phyloP scores from a whole-genome alignment of 1,140 invertebrate genomes.

The Hyposmocoma kahamanoa region DNA sequence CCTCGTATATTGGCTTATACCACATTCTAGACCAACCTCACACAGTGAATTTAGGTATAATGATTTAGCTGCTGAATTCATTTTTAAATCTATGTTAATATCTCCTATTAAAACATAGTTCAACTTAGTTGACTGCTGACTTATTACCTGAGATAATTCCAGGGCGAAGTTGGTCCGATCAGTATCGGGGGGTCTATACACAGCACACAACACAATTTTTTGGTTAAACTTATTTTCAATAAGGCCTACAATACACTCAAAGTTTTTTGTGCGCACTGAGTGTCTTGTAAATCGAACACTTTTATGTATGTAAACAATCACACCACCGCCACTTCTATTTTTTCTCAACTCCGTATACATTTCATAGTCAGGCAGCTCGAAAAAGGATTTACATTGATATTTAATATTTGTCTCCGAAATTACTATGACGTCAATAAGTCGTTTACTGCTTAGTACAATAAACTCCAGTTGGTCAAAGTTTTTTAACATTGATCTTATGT shows the following conservation, averaged over 20 bases:
- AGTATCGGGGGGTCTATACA: constrained; percentile 5
- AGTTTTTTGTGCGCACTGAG: background rate
- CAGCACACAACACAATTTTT: background rate
- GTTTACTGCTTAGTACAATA: background rate
- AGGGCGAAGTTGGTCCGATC: background rate
- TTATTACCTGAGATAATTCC: background rate
- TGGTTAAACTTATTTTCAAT: background rate
- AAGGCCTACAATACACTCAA: background rate
- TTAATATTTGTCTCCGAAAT: background rate
- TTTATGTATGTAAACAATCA: constrained; percentile 11
- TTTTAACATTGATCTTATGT: background rate
- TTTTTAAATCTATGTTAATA: constrained; percentile 7
- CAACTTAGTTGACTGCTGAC: background rate
- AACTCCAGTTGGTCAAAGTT: background rate
- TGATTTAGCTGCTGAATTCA: background rate
- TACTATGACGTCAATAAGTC: background rate
- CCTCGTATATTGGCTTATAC: constrained; percentile 11
- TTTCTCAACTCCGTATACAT: constrained; percentile 3
- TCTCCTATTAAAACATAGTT: constrained; percentile 7
- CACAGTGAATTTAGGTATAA: constrained; percentile 6
- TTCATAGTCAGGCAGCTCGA: background rate
- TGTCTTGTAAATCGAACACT: background rate
- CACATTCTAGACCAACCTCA: constrained; percentile 7
- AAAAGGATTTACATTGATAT: background rate
- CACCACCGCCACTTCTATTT: constrained; percentile 6